These are phyloP conservation scores for Drosophila aff. DNA, from an alignment of 1,140 invertebrate species.

Conservation along the genomic window DNA sequence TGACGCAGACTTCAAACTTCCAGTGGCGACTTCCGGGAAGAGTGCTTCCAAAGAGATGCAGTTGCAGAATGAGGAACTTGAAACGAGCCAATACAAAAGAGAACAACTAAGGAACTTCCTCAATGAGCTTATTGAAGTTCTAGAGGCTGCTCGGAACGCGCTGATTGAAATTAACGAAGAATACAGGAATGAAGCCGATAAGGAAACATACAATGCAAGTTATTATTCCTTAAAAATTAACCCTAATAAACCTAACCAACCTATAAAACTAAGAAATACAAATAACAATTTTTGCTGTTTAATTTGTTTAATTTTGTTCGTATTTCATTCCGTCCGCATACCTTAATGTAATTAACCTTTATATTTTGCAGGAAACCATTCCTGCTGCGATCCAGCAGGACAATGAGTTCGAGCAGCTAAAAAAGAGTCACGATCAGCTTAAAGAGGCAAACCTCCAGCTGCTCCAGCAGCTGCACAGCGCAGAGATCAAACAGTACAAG, in stretches of 20 bases:
- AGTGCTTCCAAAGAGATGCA: no score
- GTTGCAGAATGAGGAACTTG: no score
- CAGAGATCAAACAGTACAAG: neutral
- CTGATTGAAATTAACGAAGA: neutral
- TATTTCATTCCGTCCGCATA: no score
- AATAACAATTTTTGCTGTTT: no score
- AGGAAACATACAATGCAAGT: neutral
- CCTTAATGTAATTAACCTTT: neutral
- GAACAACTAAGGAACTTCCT: neutral
- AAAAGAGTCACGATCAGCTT: neutral
- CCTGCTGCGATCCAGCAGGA: neutral
- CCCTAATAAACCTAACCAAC: no score
- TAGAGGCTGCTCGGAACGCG: neutral
- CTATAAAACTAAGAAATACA: no score
- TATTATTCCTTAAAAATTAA: no score
- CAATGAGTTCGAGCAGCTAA: neutral
- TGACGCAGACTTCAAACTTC: neutral
- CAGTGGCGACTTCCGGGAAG: neutral
- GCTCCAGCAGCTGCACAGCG: neutral
- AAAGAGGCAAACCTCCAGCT: neutral
- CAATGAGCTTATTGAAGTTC: neutral
- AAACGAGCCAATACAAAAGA: no score
- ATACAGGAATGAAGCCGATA: neutral
- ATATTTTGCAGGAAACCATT: neutral
- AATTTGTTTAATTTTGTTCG: no score